Evolutionary conservation across 2,113 vertebrate species (phyloP), one percentile per base, ranked within the genome.

Genomic region (Coregonus clupeaformis): DNA sequence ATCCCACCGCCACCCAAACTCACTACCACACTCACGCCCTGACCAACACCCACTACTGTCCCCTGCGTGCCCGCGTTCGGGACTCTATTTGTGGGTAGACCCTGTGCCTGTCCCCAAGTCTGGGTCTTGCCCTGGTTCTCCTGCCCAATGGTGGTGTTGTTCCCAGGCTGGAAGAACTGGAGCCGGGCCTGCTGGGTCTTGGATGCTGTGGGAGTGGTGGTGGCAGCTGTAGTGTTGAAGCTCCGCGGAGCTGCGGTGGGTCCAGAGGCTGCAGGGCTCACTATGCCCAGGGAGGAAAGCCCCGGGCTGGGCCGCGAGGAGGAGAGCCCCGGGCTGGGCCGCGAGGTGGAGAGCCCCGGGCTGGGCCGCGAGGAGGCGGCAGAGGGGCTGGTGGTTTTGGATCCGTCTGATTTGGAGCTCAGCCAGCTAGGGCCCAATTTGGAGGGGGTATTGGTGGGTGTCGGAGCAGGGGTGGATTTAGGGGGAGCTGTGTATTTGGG

Each of bases 131-230:
- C 82, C 24, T 84, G 68, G 29, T 42, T 14, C 59, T 22, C 36
- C 0, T 71, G 64, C 13, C 72, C 0, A 6, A 78, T 42, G 25
- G 13, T 5, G 0, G 36, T 0, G 69, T 0, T 11, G 11, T 86
- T 77, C 7, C 30, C 72, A 0, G 89, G 75, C 30, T 85, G 86
- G 47, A 95, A 89, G 84, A 97, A 92, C 74, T 78, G 92, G 36
- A 94, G 89, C 55, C 93, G 94, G 36, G 94, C 92, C 71, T 96
- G 92, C 78, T 91, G 89, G 0, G 90, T 95, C 80, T 92, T 95
- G 24, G 90, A 5, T 6, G 12, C 73, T 1, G 90, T 78, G 0
- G 79, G 79, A 0, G 75, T 29, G 14, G 89, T 90, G 74, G 6
- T 5, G 32, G 5, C 5, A 42, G 36, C 11, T 42, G 36, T 42